These are phyloP conservation scores for Phylloscopus collybita DNA, from an alignment of 2,797 vertebrate genomes.

Conservation along the genomic window DNA sequence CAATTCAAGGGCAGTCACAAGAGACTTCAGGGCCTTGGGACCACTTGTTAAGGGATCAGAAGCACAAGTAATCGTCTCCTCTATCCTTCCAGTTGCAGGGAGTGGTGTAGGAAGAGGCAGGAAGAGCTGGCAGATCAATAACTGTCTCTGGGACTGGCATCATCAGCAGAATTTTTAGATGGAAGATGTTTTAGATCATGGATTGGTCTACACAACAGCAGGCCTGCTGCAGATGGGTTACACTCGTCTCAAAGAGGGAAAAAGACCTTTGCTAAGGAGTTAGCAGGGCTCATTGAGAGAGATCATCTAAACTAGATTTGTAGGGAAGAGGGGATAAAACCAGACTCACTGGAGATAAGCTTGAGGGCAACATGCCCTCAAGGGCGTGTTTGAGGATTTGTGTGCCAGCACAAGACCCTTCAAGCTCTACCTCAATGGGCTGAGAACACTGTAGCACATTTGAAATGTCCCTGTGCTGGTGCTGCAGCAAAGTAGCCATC, in stretches of 20 bases:
- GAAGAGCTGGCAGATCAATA: neutral
- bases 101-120: neutral
- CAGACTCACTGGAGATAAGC: neutral
- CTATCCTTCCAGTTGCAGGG: neutral
- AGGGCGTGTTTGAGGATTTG: neutral
- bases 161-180: neutral
- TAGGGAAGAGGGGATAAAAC: neutral
- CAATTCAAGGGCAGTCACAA: fast-evolving
- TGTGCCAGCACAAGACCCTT: fast-evolving
- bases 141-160: neutral
- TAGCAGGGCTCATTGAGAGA: neutral
- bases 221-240: neutral
- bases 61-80: neutral
- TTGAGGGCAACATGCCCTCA: neutral
- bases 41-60: neutral
- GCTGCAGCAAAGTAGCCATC: fast-evolving
- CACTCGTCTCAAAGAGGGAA: neutral
- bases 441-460: neutral
- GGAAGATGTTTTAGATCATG: neutral
- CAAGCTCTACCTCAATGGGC: fast-evolving
- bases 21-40: neutral
- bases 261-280: neutral
- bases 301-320: neutral
- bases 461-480: neutral
- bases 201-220: neutral